Evolutionary conservation across 2,888 invertebrate species (phyloP).

Genomic region (Drosophila ezoana): DNA sequence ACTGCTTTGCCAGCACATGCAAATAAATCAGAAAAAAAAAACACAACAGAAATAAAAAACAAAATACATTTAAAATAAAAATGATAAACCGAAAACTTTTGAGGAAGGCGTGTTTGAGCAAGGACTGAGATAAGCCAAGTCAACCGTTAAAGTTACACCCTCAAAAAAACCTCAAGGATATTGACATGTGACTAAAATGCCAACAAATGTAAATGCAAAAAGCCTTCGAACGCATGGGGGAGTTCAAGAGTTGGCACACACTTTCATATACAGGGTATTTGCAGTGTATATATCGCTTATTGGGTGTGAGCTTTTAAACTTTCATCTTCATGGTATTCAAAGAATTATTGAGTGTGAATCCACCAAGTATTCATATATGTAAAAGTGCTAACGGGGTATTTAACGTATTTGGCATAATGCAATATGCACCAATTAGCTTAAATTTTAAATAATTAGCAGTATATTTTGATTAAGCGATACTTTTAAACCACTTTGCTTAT

Average conservation of each 20-base stretch:
- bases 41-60: conserved; percentile 6
- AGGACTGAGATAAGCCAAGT: conserved; percentile 54
- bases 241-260: conserved; percentile 15
- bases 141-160: conserved; percentile 58
- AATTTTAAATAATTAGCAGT: too few species aligned
- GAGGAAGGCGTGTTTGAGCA: conserved; percentile 38
- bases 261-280: conserved; percentile 6
- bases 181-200: conserved; percentile 70
- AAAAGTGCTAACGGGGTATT: too few species aligned
- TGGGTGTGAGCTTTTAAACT: not conserved
- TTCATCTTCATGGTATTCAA: too few species aligned
- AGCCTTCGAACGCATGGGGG: not conserved
- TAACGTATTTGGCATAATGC: too few species aligned
- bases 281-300: not conserved
- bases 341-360: too few species aligned
- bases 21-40: conserved; percentile 69
- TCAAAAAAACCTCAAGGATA: conserved; percentile 56
- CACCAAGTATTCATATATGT: too few species aligned
- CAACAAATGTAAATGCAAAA: conserved; percentile 49
- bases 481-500: too few species aligned
- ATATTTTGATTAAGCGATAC: too few species aligned
- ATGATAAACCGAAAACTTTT: conserved; percentile 50
- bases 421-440: too few species aligned
- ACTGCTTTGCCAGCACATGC: conserved; percentile 61
- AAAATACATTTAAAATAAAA: conserved; percentile 17